Base-by-base conservation (phyloP, 2,888 invertebrate genomes). In the Steinernema carpocapsae region DNA sequence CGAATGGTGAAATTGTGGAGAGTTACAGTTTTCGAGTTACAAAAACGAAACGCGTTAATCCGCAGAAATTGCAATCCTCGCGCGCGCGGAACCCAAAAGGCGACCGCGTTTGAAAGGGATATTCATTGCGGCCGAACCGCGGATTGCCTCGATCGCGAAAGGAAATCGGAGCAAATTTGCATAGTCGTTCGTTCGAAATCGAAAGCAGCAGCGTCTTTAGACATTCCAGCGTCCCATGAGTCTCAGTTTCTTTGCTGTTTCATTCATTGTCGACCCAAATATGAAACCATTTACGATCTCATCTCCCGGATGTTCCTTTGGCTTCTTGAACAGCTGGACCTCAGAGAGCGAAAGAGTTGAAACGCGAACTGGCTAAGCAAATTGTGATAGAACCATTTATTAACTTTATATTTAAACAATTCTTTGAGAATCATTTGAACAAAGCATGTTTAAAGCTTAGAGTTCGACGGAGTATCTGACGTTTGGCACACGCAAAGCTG, bases 81-180 rank as follows among this genome's bases (percentile, higher is more conserved):
- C 19, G 48, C 19, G 37, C 52, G 64, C 64, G 64, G 64, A 32
- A 64, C 64, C 26, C 32, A 17, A 64, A 64, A 64, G 64, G 24
- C 52, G 52, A 32, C 64, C 64, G 29, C 64, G 64, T 64, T 64
- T 37, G 32, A 64, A 64, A 64, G 64, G 64, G 64, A 64, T 64
- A 64, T 64, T 64, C 64, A n/a, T 64, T 64, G 64, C 64, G 64
- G 32, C 17, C 64, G 64, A 37, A 37, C 37, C 37, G 10, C 52
- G 52, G 19, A 64, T 64, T 64, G 64, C 32, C 64, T 26, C 14
- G 29, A 29, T 64, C 64, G 17, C 19, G 26, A 64, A 37, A 37
- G 37, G 10, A 37, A 64, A 32, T 64, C 48, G 64, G 64, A 64
- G 64, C 64, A 32, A 64, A 64, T 64, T 64, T 64, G 64, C 64